phyloP scores from a whole-genome alignment of 2,888 invertebrate species.

The Himalopsyche kuldschensis region DNA sequence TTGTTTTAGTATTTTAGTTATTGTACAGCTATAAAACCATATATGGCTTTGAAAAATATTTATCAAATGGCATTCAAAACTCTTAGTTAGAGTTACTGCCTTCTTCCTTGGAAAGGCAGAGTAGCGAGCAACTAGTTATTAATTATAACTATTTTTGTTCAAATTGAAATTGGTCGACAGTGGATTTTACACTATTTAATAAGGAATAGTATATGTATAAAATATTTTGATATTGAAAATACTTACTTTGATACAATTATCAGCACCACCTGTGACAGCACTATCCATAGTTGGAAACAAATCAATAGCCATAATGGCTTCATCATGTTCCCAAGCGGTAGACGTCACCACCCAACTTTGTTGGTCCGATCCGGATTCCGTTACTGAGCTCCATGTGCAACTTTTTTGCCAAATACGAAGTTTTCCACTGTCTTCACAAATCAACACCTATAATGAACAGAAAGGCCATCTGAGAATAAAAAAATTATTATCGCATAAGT shows the following conservation, averaged over 20 bases:
- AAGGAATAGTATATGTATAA: not conserved
- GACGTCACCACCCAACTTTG: conserved; percentile 27
- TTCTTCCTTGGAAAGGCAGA: too few species aligned
- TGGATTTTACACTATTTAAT: too few species aligned
- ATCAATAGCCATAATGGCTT: conserved; percentile 49
- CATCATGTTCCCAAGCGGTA: conserved; percentile 53
- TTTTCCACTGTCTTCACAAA: conserved; percentile 55
- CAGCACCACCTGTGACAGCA: conserved; percentile 55
- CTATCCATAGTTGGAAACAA: conserved; percentile 48
- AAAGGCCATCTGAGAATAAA: not conserved
- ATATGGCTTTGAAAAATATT: too few species aligned
- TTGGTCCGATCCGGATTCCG: conserved; percentile 44
- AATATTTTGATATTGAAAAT: not conserved
- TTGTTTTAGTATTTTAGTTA: too few species aligned
- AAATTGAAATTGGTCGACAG: too few species aligned
- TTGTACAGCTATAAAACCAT: too few species aligned
- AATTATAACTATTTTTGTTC: too few species aligned
- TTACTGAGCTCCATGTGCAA: conserved; percentile 41
- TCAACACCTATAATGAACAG: conserved; percentile 46
- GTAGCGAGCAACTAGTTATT: too few species aligned
- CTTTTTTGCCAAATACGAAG: conserved; percentile 49
- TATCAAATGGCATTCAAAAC: too few species aligned
- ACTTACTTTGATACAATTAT: conserved; percentile 54
- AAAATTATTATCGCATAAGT: too few species aligned
- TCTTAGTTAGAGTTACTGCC: too few species aligned